Percentiles rank a stretch among this genome's conserved stretches.
Evolutionary conservation across 2,888 invertebrate genomes (phyloP).

Genomic region (Brachylomia viminalis): DNA sequence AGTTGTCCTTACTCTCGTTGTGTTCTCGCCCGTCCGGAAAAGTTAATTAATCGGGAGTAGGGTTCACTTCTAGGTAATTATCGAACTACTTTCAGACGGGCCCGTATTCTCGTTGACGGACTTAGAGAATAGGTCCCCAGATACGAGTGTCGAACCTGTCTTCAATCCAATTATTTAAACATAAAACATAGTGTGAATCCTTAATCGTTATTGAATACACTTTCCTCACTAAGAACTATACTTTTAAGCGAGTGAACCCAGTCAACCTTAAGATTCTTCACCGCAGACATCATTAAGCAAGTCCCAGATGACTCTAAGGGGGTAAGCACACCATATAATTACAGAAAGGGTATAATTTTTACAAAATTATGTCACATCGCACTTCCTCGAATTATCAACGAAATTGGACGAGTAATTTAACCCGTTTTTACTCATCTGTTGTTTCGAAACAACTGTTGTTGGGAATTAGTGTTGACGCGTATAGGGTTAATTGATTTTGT

Average conservation of each 20-base stretch:
- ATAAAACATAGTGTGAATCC: conserved; percentile 32
- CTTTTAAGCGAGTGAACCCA: conserved; percentile 44
- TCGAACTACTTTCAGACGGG: too few species aligned
- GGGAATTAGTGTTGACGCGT: conserved; percentile 54
- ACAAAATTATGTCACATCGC: conserved; percentile 74
- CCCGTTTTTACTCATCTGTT: conserved; percentile 63
- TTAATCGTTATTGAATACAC: conserved; percentile 24
- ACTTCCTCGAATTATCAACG: conserved; percentile 66
- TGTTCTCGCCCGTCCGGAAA: too few species aligned
- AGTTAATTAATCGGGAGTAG: too few species aligned
- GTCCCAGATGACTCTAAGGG: conserved; percentile 79
- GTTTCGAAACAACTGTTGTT: conserved; percentile 61
- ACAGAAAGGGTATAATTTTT: conserved; percentile 73
- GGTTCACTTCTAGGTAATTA: too few species aligned
- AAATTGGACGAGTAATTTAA: conserved; percentile 68
- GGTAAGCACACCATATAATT: conserved; percentile 71
- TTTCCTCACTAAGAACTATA: conserved; percentile 21
- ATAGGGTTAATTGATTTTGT: conserved; percentile 52
- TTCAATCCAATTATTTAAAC: background rate
- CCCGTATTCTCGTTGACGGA: too few species aligned
- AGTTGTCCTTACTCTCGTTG: too few species aligned
- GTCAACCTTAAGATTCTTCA: conserved; percentile 64
- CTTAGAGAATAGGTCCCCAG: background rate
- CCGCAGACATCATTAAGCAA: conserved; percentile 76
- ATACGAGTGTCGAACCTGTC: background rate